These are phyloP conservation scores for Protonibea diacanthus DNA, from an alignment of 2,797 vertebrate genomes.

Conservation along the genomic window DNA sequence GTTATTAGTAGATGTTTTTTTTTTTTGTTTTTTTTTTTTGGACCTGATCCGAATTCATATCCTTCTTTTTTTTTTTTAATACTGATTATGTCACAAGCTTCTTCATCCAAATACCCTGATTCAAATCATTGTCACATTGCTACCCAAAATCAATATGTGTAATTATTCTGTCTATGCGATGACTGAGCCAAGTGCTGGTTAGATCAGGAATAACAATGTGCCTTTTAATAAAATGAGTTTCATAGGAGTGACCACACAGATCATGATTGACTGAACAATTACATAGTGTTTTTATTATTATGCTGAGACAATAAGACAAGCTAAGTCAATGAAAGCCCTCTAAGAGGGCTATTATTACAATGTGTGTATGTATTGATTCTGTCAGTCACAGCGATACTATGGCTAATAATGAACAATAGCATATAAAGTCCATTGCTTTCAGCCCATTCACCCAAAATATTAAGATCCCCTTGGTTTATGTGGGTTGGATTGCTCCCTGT, in stretches of 20 bases:
- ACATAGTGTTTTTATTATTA: constrained; percentile 25
- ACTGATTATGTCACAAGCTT: neutral
- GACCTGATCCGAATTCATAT: neutral
- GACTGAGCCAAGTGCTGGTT: neutral
- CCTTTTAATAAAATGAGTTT: constrained; percentile 11
- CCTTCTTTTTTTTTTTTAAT: neutral
- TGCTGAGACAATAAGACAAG: constrained; percentile 40
- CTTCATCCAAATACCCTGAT: neutral
- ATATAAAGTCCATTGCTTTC: constrained; percentile 21
- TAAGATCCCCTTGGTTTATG: constrained; percentile 8
- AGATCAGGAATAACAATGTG: constrained; percentile 16
- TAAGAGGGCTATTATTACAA: constrained; percentile 32
- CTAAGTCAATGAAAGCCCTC: constrained; percentile 22
- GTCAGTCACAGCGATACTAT: constrained; percentile 31
- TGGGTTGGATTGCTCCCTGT: neutral
- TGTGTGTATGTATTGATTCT: constrained; percentile 40
- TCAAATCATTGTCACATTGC: constrained; percentile 3
- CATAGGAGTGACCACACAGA: constrained; percentile 10
- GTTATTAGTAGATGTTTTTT: neutral
- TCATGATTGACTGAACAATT: constrained; percentile 29
- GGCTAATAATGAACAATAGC: constrained; percentile 42
- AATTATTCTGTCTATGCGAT: constrained; percentile 20
- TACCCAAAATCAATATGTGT: neutral
- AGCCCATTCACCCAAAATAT: neutral
- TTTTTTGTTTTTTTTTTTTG: neutral